Percentiles rank a stretch among this genome's conserved stretches.
Conservation (phyloP, 35 echinoderm and acorn worm species). For the Chiridota heheva region DNA sequence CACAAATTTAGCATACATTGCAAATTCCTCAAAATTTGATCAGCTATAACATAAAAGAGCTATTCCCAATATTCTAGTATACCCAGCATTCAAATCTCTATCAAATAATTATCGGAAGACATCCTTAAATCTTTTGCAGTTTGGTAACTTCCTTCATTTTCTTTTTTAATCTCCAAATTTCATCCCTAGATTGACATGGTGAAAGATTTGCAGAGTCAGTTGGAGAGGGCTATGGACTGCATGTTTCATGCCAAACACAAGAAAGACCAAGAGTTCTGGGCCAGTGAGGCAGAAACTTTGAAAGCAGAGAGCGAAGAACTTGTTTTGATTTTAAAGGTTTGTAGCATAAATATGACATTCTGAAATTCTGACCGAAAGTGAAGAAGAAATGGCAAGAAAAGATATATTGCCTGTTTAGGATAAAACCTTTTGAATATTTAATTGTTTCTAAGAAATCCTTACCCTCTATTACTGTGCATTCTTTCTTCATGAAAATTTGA, state of each 20-base stretch:
- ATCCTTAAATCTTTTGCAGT: too few species aligned
- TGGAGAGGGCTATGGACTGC: slow-evolving; percentile 72
- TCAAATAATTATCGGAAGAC: too few species aligned
- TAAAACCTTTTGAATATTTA: neutral
- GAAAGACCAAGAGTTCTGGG: slow-evolving; percentile 38
- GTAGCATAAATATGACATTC: neutral
- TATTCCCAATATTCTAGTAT: too few species aligned
- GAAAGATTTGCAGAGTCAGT: slow-evolving; percentile 62
- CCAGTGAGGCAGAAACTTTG: slow-evolving; percentile 60
- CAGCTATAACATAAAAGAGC: too few species aligned
- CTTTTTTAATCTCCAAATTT: neutral
- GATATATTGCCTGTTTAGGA: neutral
- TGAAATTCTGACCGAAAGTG: neutral
- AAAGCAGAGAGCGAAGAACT: slow-evolving; percentile 90
- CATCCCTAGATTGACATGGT: slow-evolving; percentile 65
- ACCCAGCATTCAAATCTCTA: too few species aligned
- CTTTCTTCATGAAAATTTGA: neutral
- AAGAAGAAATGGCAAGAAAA: neutral
- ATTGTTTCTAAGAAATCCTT: neutral
- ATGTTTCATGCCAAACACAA: slow-evolving; percentile 43
- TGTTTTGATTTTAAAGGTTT: slow-evolving; percentile 86
- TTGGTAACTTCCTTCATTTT: too few species aligned
- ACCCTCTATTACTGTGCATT: neutral
- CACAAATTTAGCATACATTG: too few species aligned
- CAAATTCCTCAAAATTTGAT: too few species aligned